These are phyloP conservation scores for Drosophila bifasciata DNA, from an alignment of 1,140 invertebrate species.

Conservation along the genomic window DNA sequence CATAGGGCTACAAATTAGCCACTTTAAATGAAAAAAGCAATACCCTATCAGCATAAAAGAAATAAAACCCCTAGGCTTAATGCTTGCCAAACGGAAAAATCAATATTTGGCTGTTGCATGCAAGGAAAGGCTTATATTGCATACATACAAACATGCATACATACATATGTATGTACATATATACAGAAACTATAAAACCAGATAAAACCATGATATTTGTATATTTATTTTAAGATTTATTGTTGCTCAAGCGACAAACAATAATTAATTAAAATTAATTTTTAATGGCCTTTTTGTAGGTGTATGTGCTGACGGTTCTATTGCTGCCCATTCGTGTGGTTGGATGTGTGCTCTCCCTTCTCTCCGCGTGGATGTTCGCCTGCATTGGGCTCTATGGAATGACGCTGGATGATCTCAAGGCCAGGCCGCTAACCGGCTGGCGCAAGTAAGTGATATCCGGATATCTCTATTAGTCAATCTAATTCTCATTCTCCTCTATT, in stretches of 20 bases:
- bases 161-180: no score
- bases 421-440: conserved; percentile 91
- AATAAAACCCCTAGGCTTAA: no score
- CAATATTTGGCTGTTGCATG: no score
- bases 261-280: not conserved
- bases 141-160: no score
- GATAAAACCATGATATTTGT: not conserved
- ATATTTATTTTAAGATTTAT: not conserved
- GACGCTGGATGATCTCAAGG: conserved; percentile 89
- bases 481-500: not conserved
- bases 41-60: no score
- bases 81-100: no score
- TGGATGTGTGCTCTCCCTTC: conserved; percentile 89
- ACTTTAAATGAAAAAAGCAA: no score
- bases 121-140: no score
- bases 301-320: conserved; percentile 91
- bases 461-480: no score
- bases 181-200: no score
- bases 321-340: conserved; percentile 91
- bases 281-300: conserved; percentile 86
- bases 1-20: no score
- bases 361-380: conserved; percentile 92
- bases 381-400: conserved; percentile 91
- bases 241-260: not conserved
- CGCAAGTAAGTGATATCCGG: conserved; percentile 87